Evolutionary conservation across 2,797 vertebrate species (phyloP).

Genomic region (Sylvilagus floridanus): DNA sequence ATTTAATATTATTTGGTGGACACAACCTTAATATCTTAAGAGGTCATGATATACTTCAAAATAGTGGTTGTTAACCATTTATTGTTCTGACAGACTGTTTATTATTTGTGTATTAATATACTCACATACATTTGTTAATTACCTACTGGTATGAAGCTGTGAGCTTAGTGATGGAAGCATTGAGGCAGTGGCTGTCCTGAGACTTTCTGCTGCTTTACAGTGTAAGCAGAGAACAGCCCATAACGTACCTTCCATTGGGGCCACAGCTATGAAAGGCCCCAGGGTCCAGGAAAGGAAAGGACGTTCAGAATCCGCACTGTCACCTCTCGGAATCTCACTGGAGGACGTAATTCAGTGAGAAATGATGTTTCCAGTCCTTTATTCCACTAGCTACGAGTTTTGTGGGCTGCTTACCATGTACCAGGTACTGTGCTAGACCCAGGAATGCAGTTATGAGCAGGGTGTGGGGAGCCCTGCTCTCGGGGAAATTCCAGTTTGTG

Average conservation of each 20-base stretch:
- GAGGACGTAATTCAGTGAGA: background rate
- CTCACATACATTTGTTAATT: constrained; percentile 37
- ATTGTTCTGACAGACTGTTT: constrained; percentile 53
- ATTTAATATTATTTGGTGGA: constrained; percentile 45
- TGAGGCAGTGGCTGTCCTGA: background rate
- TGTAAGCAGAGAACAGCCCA: background rate
- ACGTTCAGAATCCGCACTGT: background rate
- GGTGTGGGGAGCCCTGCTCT: background rate
- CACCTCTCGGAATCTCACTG: background rate
- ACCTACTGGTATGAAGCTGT: constrained; percentile 1
- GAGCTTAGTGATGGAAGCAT: constrained; percentile 24
- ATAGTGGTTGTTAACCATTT: constrained; percentile 65
- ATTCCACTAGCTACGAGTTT: background rate
- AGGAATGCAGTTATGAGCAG: background rate
- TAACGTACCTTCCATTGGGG: background rate
- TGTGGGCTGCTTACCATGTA: background rate
- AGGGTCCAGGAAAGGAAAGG: background rate
- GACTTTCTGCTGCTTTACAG: background rate
- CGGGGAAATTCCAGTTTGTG: background rate
- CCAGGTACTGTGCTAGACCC: background rate
- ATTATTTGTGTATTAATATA: constrained; percentile 52
- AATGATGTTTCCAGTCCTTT: background rate
- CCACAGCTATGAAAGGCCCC: background rate
- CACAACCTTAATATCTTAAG: constrained; percentile 41
- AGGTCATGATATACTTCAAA: constrained; percentile 40